phyloP scores from a whole-genome alignment of 2,797 vertebrate genomes.

The Pseudopleuronectes americanus region DNA sequence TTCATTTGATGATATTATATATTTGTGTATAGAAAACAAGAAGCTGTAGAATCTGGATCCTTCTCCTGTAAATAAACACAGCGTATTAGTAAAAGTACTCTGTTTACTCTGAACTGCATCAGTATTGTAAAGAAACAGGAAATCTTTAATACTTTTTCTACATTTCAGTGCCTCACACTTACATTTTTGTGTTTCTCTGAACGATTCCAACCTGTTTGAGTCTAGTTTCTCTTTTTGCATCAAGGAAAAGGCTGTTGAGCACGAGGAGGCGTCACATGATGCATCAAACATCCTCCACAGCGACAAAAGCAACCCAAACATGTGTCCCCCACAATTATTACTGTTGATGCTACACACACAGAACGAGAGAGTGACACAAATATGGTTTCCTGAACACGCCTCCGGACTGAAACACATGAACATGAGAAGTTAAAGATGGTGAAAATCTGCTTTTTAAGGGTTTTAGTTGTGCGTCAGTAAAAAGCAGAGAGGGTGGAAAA shows the following conservation, averaged over 20 bases:
- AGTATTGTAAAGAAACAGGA: neutral
- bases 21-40: too few relatives aligned
- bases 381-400: neutral
- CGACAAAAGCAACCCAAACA: neutral
- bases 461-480: conserved; percentile 41
- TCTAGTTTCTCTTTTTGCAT: too few relatives aligned
- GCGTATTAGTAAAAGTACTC: too few relatives aligned
- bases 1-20: too few relatives aligned
- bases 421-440: conserved; percentile 17
- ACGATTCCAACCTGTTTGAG: neutral
- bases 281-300: too few relatives aligned
- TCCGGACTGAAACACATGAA: conserved; percentile 28
- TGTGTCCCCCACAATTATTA: neutral
- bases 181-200: neutral
- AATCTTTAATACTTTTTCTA: neutral
- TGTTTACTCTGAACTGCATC: too few relatives aligned
- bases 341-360: conserved; percentile 6
- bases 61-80: too few relatives aligned
- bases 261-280: too few relatives aligned
- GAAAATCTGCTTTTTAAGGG: conserved; percentile 37
- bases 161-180: neutral
- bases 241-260: too few relatives aligned
- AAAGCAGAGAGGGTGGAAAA: conserved; percentile 41
- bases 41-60: too few relatives aligned
- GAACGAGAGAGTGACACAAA: conserved; percentile 5